Conservation (phyloP, 2,113 vertebrate genomes). For the Catharus minimus region DNA sequence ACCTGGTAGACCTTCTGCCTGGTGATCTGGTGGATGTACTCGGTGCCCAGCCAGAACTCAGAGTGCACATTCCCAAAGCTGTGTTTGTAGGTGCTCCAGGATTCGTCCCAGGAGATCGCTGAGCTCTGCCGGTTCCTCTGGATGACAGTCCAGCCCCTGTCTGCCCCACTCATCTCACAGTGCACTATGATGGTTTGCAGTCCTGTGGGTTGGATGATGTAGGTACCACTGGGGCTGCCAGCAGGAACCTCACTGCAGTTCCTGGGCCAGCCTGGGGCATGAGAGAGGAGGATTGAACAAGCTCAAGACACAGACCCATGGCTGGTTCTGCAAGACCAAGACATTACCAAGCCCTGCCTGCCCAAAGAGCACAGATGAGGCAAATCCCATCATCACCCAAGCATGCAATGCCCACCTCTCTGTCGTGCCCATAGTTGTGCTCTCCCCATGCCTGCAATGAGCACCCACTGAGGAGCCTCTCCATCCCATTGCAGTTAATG, state of each 20-base stretch:
- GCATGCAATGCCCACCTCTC: background rate
- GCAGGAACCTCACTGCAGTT: background rate
- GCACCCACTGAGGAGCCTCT: background rate
- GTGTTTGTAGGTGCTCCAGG: constrained; percentile 40
- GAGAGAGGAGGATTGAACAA: background rate
- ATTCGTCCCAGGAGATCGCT: background rate
- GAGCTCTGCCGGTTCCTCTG: constrained; percentile 19
- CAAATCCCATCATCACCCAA: background rate
- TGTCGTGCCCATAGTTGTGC: background rate
- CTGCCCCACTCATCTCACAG: background rate
- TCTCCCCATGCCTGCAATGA: accelerated
- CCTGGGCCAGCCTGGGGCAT: background rate
- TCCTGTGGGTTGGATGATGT: constrained; percentile 2
- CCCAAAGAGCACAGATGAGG: background rate
- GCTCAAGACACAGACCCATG: background rate
- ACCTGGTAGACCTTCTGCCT: background rate
- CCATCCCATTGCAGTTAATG: background rate
- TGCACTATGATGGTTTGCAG: background rate
- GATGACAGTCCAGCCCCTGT: constrained; percentile 10
- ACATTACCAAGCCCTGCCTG: background rate
- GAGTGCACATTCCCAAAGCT: constrained; percentile 22
- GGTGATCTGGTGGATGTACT: background rate
- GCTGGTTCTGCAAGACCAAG: background rate
- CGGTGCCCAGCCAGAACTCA: background rate
- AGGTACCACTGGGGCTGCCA: background rate